A percentile compares a stretch with the other conserved stretches of the same genome.
phyloP scores from a whole-genome alignment of 2,113 vertebrate genomes.

The Eupsittula cactorum region DNA sequence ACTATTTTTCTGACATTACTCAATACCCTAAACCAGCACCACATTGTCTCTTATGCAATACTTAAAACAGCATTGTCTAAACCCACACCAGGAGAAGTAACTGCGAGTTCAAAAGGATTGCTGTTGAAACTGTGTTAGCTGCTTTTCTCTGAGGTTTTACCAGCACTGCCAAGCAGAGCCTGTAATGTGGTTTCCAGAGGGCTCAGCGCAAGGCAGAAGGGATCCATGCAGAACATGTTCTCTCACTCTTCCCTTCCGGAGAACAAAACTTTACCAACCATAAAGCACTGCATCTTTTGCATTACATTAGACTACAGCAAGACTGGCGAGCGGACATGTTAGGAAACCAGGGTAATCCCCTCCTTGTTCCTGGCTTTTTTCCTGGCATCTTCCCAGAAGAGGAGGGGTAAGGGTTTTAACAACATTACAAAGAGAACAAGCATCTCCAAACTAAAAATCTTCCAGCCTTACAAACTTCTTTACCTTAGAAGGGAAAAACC shows the following conservation, averaged over 20 bases:
- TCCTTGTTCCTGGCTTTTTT: background rate
- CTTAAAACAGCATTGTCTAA: background rate
- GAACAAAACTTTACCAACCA: background rate
- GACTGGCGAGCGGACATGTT: background rate
- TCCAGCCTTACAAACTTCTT: background rate
- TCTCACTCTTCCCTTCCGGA: background rate
- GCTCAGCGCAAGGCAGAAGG: background rate
- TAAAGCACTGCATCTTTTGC: background rate
- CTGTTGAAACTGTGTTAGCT: background rate
- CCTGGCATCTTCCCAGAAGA: background rate
- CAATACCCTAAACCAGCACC: background rate
- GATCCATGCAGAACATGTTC: background rate
- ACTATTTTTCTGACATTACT: background rate
- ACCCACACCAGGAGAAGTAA: background rate
- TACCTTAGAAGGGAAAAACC: conserved; percentile 8
- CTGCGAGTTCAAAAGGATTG: background rate
- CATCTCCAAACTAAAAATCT: background rate
- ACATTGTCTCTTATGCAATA: background rate
- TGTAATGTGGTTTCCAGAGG: background rate
- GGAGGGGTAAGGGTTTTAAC: background rate
- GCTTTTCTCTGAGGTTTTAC: background rate
- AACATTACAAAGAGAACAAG: background rate
- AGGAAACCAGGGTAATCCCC: conserved; percentile 32
- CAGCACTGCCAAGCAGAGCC: background rate
- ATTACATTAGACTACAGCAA: accelerated